phyloP scores from a whole-genome alignment of 2,113 vertebrate species.

The Melanostigma gelatinosum region DNA sequence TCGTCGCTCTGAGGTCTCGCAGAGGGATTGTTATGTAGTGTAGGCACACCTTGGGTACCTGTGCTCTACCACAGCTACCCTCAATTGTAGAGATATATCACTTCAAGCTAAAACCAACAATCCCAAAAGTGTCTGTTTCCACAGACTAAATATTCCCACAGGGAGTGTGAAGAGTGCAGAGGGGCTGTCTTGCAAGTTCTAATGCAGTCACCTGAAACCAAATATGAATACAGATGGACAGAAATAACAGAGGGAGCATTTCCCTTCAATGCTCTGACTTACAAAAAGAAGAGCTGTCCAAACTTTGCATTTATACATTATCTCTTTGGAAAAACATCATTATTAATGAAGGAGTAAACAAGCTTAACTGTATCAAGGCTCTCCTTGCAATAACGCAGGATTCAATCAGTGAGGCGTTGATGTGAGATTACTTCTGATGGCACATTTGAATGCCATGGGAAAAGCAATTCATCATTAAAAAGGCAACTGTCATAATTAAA shows the following conservation, averaged over 20 bases:
- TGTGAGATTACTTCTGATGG: slow-evolving; percentile 36
- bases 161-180: slow-evolving; percentile 37
- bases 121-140: slow-evolving; percentile 44
- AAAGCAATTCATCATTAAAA: slow-evolving; percentile 51
- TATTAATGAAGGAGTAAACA: slow-evolving; percentile 62
- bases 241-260: neutral
- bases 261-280: slow-evolving; percentile 1
- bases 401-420: slow-evolving; percentile 10
- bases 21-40: slow-evolving; percentile 15
- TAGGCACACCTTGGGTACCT: slow-evolving; percentile 33
- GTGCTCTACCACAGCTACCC: slow-evolving; percentile 18
- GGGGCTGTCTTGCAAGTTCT: slow-evolving; percentile 15
- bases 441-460: slow-evolving; percentile 40
- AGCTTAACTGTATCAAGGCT: slow-evolving; percentile 16
- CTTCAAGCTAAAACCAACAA: slow-evolving; percentile 47
- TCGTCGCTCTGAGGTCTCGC: slow-evolving; percentile 24
- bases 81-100: slow-evolving; percentile 16
- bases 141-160: slow-evolving; percentile 35
- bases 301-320: slow-evolving; percentile 38
- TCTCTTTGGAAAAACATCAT: slow-evolving; percentile 57
- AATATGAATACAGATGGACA: neutral
- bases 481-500: slow-evolving; percentile 33
- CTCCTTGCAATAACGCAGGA: slow-evolving; percentile 27
- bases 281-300: slow-evolving; percentile 8
- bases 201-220: slow-evolving; percentile 7